Base-by-base conservation (phyloP, 2,113 vertebrate species). In the Colinus virginianus region DNA sequence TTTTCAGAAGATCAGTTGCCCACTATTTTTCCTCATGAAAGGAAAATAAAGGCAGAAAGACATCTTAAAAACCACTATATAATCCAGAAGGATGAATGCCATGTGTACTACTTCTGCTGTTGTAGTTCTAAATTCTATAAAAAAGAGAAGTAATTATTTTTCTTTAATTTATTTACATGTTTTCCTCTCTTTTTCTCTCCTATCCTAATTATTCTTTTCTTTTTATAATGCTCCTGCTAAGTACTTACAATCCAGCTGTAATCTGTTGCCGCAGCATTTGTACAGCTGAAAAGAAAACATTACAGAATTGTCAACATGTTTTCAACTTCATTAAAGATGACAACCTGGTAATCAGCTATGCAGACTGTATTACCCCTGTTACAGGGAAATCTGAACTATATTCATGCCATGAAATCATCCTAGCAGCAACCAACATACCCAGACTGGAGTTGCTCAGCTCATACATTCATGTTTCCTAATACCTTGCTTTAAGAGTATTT, bases 241-340 rank as follows among this genome's bases (percentile, higher is more conserved):
- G 56, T 78, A 94, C 88, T 86, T 92, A 53, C 56, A 96, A 91
- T 94, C 74, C 80, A 51, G 45, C 75, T 89, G 87, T 97, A 97
- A 96, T 96, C 93, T 93, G 85, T 95, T 94, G 93, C 90, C 22
- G 26, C 89, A 95, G 95, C 85, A 94, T 93, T 96, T 95, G 87
- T 64, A 91, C 74, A 91, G 93, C 93, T 95, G 84, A 96, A 95
- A 94, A 92, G 87, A 93, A 97, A 95, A 95, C 89, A 80, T 89
- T 94, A 71, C 83, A 87, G 93, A 95, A 88, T 94, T 95, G 83
- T 96, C 90, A 96, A 87, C 81, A 71, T 87, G 72, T 96, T 97
- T 97, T 97, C 92, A 94, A 94, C 90, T 95, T 97, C 94, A 96
- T 97, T 97, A 90, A 95, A 96, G 90, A 88, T 94, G 96, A 95